Conservation (phyloP, 2,113 vertebrate genomes). For the Alligator mississippiensis region DNA sequence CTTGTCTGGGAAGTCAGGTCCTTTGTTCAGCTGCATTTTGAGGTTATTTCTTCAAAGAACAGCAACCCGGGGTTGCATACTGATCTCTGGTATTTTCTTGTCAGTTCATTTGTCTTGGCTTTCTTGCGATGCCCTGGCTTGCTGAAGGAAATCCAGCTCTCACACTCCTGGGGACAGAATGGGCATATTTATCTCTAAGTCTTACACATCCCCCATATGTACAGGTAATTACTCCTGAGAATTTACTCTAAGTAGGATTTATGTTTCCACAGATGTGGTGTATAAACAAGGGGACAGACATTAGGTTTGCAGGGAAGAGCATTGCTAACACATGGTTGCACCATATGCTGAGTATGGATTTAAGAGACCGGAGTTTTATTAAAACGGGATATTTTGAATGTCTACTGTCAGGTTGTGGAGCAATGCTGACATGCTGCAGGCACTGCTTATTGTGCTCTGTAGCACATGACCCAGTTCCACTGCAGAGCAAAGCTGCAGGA, state of each 20-base stretch:
- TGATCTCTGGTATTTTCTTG: not conserved
- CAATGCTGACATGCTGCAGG: not conserved
- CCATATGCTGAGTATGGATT: not conserved
- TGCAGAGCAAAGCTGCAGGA: not conserved
- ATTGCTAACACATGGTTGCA: not conserved
- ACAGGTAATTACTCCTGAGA: not conserved
- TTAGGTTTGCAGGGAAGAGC: not conserved
- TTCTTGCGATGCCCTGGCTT: not conserved
- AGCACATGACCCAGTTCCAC: not conserved
- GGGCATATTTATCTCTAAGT: not conserved
- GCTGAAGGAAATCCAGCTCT: not conserved
- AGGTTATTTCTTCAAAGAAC: not conserved
- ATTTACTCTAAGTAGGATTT: constrained; percentile 49
- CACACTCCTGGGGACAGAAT: not conserved
- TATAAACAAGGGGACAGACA: not conserved
- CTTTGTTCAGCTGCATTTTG: not conserved
- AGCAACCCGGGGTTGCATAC: not conserved
- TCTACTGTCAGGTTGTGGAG: not conserved
- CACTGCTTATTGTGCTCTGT: not conserved
- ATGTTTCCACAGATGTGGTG: constrained; percentile 13
- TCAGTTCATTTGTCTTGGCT: not conserved
- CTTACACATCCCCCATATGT: not conserved
- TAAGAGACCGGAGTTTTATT: not conserved
- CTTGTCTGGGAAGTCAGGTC: not conserved
- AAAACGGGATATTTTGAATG: not conserved